Conservation (phyloP, 2,113 vertebrate genomes). For the Jaculus jaculus region DNA sequence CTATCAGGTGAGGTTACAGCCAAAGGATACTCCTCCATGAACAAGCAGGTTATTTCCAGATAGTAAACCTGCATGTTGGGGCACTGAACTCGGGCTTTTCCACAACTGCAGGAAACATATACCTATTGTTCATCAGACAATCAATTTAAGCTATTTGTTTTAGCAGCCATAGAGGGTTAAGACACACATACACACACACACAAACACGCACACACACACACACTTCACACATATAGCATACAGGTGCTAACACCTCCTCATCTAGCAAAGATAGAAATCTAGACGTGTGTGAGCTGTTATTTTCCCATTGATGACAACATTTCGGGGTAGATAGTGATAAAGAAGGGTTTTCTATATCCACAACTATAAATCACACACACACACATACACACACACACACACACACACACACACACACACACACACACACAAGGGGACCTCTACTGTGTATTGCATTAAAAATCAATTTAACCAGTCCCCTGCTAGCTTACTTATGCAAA, state of each 20-base stretch:
- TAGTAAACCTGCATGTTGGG: not conserved
- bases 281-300: not conserved
- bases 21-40: not conserved
- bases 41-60: not conserved
- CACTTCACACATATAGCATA: not conserved
- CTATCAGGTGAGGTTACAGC: not conserved
- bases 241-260: not conserved
- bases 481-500: not conserved
- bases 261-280: not conserved
- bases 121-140: not conserved
- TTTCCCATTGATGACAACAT: not conserved
- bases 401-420: no score
- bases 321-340: not conserved
- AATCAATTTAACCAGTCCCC: not conserved
- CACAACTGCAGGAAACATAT: not conserved
- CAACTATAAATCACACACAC: not conserved
- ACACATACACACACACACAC: no score
- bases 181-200: not conserved
- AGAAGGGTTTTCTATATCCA: not conserved
- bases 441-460: not conserved
- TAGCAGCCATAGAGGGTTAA: not conserved
- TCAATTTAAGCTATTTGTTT: not conserved
- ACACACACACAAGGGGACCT: not conserved
- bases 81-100: not conserved
- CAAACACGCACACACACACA: not conserved